A percentile compares a stretch with the other conserved stretches of the same genome.
These are phyloP conservation scores for Heterotis niloticus DNA, from an alignment of 2,113 vertebrate genomes.

Conservation along the genomic window DNA sequence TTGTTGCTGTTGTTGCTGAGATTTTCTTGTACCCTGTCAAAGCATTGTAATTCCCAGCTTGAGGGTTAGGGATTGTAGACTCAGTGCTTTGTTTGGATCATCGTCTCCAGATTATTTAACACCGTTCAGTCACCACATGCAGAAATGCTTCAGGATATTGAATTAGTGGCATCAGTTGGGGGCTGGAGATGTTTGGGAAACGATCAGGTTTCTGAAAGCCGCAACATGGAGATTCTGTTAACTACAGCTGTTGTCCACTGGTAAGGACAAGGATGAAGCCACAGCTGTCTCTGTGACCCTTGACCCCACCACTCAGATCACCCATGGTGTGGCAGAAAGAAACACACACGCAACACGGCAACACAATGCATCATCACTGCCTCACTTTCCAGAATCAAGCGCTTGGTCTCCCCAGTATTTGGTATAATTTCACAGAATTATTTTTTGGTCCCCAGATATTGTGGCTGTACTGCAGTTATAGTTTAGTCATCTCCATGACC, in stretches of 20 bases:
- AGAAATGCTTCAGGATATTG: not conserved
- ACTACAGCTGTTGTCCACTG: slow-evolving; percentile 17
- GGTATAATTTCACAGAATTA: not conserved
- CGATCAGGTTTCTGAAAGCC: slow-evolving; percentile 23
- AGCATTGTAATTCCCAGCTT: not conserved
- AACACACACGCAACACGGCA: slow-evolving; percentile 29
- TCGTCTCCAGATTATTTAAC: not conserved
- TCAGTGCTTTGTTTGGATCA: not conserved
- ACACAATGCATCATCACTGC: slow-evolving; percentile 13
- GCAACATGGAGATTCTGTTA: slow-evolving; percentile 20
- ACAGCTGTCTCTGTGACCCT: slow-evolving; percentile 37
- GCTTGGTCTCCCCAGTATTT: too few species aligned
- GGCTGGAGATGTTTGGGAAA: not conserved
- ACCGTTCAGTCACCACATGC: not conserved
- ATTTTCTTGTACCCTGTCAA: not conserved
- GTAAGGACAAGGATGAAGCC: slow-evolving; percentile 24
- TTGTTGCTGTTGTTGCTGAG: not conserved
- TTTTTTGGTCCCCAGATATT: too few species aligned
- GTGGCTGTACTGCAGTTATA: too few species aligned
- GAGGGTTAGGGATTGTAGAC: not conserved
- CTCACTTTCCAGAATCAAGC: not conserved
- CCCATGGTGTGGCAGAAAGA: slow-evolving; percentile 23
- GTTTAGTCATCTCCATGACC: too few species aligned
- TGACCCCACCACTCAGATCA: slow-evolving; percentile 15
- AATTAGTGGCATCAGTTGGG: not conserved